Evolutionary conservation across 2,888 invertebrate species (phyloP).

Genomic region (Gryllus longicercus): DNA sequence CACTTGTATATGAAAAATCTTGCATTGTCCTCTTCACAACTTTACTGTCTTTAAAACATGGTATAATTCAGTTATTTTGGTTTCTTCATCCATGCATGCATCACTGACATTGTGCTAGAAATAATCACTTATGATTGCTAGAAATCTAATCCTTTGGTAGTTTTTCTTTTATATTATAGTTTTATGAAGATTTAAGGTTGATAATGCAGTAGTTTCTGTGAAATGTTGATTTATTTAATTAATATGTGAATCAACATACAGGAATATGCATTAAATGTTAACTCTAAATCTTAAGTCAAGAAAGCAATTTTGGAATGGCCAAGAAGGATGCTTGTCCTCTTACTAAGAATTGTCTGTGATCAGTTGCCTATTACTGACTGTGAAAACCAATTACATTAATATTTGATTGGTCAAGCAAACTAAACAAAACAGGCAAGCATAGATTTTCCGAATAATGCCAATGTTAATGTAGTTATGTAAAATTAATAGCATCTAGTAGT

Average conservation of each 20-base stretch:
- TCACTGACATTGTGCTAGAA: neutral
- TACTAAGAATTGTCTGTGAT: conserved; percentile 22
- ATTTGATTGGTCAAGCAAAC: neutral
- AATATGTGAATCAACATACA: neutral
- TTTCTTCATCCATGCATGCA: conserved; percentile 11
- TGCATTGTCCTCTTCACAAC: neutral
- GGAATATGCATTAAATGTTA: neutral
- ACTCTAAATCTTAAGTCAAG: neutral
- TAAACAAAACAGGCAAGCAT: conserved; percentile 20
- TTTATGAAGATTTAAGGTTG: neutral
- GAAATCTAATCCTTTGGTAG: neutral
- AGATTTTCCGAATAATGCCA: conserved; percentile 21
- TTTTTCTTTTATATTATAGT: neutral
- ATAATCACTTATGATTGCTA: neutral
- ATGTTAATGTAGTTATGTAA: too few species aligned
- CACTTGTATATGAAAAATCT: neutral
- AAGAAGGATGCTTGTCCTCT: neutral
- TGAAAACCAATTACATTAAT: conserved; percentile 3
- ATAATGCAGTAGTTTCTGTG: neutral
- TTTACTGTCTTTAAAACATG: too few species aligned
- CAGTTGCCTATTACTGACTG: neutral
- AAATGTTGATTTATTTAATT: neutral
- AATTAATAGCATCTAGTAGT: too few species aligned
- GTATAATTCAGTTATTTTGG: neutral
- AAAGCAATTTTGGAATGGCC: neutral